phyloP scores from a whole-genome alignment of 2,797 vertebrate genomes.

The Oceanodroma leucorhoa region DNA sequence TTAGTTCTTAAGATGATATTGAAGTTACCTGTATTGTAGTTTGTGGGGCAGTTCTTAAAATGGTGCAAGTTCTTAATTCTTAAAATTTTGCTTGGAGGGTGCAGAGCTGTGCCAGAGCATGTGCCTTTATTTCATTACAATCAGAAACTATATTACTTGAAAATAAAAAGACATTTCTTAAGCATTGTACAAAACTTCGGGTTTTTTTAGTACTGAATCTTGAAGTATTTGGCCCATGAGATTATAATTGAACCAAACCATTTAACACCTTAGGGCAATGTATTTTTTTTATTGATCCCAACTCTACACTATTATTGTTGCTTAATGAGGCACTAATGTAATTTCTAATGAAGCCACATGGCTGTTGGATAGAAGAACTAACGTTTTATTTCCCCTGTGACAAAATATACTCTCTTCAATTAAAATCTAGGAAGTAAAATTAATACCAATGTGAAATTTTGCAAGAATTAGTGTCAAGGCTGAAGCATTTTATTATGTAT shows the following conservation, averaged over 20 bases:
- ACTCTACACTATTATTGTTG: conserved; percentile 65
- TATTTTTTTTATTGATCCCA: conserved; percentile 65
- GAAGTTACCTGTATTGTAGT: not conserved
- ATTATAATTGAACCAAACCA: conserved; percentile 52
- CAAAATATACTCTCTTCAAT: conserved; percentile 60
- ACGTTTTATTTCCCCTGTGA: conserved; percentile 67
- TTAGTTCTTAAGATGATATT: not conserved
- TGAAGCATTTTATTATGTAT: conserved; percentile 45
- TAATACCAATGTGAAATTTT: conserved; percentile 57
- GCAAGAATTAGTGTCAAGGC: conserved; percentile 43
- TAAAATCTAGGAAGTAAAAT: conserved; percentile 71
- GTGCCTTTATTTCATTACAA: not conserved
- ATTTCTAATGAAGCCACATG: conserved; percentile 70
- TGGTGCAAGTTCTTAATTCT: not conserved
- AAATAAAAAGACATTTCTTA: not conserved
- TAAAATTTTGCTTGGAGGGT: not conserved
- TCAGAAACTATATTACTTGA: not conserved
- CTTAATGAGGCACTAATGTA: conserved; percentile 73
- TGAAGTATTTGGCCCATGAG: not conserved
- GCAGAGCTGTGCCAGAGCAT: not conserved
- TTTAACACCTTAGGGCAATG: conserved; percentile 48
- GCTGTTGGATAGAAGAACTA: conserved; percentile 51
- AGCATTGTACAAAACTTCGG: not conserved
- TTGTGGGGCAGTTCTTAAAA: not conserved
- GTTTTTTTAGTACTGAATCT: not conserved